phyloP scores from a whole-genome alignment of 2,888 invertebrate genomes.

The Ceramica pisi region DNA sequence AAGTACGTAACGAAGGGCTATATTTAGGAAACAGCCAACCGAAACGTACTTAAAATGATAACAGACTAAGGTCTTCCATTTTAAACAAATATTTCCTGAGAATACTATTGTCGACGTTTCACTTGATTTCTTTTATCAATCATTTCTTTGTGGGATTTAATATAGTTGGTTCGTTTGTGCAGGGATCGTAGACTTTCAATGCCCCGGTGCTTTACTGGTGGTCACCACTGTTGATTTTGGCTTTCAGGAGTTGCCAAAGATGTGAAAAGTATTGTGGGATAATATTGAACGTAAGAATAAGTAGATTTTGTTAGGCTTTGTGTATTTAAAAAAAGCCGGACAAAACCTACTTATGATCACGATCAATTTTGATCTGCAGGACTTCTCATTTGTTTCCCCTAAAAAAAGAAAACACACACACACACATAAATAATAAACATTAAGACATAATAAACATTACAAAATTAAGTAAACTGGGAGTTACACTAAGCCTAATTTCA shows the following conservation, averaged over 20 bases:
- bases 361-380: conserved; percentile 43
- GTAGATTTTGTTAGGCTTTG: conserved; percentile 68
- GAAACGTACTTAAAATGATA: conserved; percentile 78
- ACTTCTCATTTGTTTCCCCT: background rate
- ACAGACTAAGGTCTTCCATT: background rate
- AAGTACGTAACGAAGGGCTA: conserved; percentile 75
- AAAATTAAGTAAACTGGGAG: too few species aligned
- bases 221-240: background rate
- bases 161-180: background rate
- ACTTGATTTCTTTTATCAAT: background rate
- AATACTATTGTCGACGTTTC: background rate
- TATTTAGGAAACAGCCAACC: conserved; percentile 68
- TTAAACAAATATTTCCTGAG: background rate
- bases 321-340: conserved; percentile 62
- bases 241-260: background rate
- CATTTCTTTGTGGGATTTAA: background rate
- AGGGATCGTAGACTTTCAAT: background rate
- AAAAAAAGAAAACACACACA: background rate
- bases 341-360: conserved; percentile 73
- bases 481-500: too few species aligned
- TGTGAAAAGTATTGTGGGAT: background rate
- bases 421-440: background rate
- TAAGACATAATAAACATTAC: background rate
- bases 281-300: conserved; percentile 61
- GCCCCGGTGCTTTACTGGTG: background rate